A percentile compares a stretch with the other conserved stretches of the same genome.
phyloP scores from a whole-genome alignment of 2,888 invertebrate genomes.

The Prosapia bicincta region DNA sequence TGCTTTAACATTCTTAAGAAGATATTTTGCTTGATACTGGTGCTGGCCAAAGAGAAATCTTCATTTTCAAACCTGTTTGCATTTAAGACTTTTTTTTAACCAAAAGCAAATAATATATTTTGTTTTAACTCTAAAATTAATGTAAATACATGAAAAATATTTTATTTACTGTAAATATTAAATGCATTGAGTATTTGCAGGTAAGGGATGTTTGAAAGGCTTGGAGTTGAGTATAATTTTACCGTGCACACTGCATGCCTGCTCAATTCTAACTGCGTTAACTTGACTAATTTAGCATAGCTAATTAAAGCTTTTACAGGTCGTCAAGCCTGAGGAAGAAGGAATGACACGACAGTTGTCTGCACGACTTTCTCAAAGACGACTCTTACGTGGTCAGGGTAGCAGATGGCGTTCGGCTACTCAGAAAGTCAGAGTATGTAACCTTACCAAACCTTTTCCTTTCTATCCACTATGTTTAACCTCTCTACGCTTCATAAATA shows the following conservation, averaged over 20 bases:
- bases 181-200: not conserved
- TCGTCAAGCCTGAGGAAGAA: constrained; percentile 44
- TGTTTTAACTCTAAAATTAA: too few species aligned
- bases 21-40: not conserved
- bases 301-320: constrained; percentile 29
- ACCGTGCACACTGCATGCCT: not conserved
- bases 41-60: not conserved
- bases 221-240: not conserved
- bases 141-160: too few species aligned
- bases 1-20: too few species aligned
- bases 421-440: constrained; percentile 74
- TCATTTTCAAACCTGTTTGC: too few species aligned
- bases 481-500: not conserved
- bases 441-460: constrained; percentile 4
- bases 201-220: not conserved
- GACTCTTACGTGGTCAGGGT: constrained; percentile 49
- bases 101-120: too few species aligned
- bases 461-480: not conserved
- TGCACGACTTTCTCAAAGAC: constrained; percentile 57
- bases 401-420: constrained; percentile 65
- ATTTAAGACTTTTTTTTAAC: too few species aligned
- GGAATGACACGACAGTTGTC: constrained; percentile 64
- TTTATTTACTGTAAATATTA: too few species aligned
- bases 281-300: not conserved
- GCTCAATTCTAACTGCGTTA: not conserved